Conservation (phyloP, 2,888 invertebrate species). For the Parnassius smintheus region DNA sequence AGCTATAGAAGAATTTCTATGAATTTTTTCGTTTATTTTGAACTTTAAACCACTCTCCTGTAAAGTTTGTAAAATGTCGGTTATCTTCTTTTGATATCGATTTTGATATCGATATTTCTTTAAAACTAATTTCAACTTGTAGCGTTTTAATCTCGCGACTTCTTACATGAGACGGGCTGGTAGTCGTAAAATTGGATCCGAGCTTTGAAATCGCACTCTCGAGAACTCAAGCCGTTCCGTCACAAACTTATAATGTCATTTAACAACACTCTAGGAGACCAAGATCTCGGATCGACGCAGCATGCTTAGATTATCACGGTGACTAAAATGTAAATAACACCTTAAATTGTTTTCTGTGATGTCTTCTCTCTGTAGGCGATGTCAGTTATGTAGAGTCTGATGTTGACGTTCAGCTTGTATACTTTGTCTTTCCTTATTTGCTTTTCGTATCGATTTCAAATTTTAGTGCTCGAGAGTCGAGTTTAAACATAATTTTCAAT, state of each 20-base stretch:
- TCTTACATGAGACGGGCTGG: too few relatives aligned
- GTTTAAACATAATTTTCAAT: constrained; percentile 56
- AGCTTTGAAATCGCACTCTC: constrained; percentile 17
- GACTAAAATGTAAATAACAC: constrained; percentile 54
- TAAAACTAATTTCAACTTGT: too few relatives aligned
- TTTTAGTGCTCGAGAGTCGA: constrained; percentile 44
- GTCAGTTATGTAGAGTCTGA: constrained; percentile 44
- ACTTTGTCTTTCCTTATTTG: constrained; percentile 47
- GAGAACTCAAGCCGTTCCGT: neutral
- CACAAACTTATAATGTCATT: constrained; percentile 23
- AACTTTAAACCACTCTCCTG: too few relatives aligned
- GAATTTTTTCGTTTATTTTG: too few relatives aligned
- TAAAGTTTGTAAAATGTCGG: too few relatives aligned
- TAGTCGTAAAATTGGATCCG: neutral
- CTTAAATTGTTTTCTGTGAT: constrained; percentile 58
- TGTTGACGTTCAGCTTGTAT: constrained; percentile 37
- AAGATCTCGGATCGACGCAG: constrained; percentile 24
- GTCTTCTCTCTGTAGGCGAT: constrained; percentile 61
- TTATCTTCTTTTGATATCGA: too few relatives aligned
- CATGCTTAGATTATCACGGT: constrained; percentile 34
- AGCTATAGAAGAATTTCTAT: too few relatives aligned
- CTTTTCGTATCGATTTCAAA: constrained; percentile 51
- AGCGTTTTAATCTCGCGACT: too few relatives aligned
- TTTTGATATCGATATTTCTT: too few relatives aligned
- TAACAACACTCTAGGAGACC: constrained; percentile 18